A percentile compares a stretch with the other conserved stretches of the same genome.
Conservation (phyloP, 2,888 invertebrate species). For the Beris morrisii region DNA sequence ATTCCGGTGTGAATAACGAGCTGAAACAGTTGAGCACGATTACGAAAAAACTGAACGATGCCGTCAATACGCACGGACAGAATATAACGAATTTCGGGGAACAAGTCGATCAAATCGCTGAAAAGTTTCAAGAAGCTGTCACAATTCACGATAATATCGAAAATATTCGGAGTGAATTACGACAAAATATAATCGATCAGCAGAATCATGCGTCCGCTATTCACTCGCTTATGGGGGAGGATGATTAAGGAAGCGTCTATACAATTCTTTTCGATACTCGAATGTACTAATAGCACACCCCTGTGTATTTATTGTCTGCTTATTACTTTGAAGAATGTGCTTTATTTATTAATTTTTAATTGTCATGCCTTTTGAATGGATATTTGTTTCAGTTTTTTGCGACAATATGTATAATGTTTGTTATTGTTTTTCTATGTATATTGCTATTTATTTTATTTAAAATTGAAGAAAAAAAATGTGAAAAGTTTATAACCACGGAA, state of each 20-base stretch:
- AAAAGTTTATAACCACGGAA: conserved; percentile 4
- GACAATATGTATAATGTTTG: neutral
- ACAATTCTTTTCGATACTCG: neutral
- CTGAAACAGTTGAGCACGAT: conserved; percentile 15
- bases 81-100: conserved; percentile 40
- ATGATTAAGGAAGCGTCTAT: conserved; percentile 41
- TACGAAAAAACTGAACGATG: conserved; percentile 30
- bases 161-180: conserved; percentile 39
- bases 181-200: conserved; percentile 41
- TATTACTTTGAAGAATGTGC: neutral
- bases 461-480: neutral
- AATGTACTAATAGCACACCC: neutral
- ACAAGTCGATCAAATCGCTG: conserved; percentile 42
- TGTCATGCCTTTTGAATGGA: conserved; percentile 22
- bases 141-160: conserved; percentile 43
- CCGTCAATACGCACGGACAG: conserved; percentile 42
- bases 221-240: conserved; percentile 44
- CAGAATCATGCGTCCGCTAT: conserved; percentile 42
- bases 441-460: conserved; percentile 8
- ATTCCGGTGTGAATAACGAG: neutral
- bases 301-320: no score
- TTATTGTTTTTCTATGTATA: neutral
- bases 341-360: conserved; percentile 3
- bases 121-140: conserved; percentile 44
- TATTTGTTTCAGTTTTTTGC: neutral